A percentile compares a stretch with the other conserved stretches of the same genome.
These are phyloP conservation scores for Helicolenus hilgendorfi DNA, from an alignment of 2,797 vertebrate species.

Conservation along the genomic window DNA sequence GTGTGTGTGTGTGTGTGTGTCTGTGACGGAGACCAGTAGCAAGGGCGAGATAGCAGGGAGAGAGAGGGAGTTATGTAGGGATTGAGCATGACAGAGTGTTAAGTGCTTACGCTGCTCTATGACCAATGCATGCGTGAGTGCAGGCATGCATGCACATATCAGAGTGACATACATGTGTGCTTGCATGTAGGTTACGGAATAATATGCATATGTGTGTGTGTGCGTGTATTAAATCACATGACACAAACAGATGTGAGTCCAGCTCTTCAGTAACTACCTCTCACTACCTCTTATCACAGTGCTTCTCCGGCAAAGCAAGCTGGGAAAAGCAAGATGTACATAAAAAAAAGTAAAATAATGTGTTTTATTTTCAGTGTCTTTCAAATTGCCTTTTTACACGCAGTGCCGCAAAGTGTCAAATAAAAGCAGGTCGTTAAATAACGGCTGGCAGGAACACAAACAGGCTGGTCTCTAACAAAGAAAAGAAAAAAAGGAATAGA, in stretches of 20 bases:
- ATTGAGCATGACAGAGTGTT: slow-evolving; percentile 14
- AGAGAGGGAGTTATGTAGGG: not conserved
- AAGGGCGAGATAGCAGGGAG: not conserved
- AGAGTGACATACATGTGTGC: slow-evolving; percentile 26
- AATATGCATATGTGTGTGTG: slow-evolving; percentile 29
- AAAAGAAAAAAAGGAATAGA: not conserved
- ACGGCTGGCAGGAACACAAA: not conserved
- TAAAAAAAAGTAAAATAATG: not conserved
- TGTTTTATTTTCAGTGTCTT: not conserved
- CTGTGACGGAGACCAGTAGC: not conserved
- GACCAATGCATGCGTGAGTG: slow-evolving; percentile 16
- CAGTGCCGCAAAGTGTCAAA: not conserved
- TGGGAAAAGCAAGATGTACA: slow-evolving; percentile 5
- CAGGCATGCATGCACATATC: slow-evolving; percentile 10
- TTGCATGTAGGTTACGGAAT: slow-evolving; percentile 29
- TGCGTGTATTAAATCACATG: not conserved
- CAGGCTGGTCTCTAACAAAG: not conserved
- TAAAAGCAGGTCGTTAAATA: not conserved
- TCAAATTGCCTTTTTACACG: not conserved
- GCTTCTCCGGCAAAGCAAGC: slow-evolving; percentile 24
- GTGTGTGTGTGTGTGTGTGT: too few species aligned
- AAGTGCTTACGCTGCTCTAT: not conserved
- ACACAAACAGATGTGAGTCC: not conserved
- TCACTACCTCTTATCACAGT: not conserved
- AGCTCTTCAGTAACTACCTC: not conserved